These are phyloP conservation scores for Isurus oxyrinchus DNA, from an alignment of 2,113 vertebrate species.

Conservation along the genomic window DNA sequence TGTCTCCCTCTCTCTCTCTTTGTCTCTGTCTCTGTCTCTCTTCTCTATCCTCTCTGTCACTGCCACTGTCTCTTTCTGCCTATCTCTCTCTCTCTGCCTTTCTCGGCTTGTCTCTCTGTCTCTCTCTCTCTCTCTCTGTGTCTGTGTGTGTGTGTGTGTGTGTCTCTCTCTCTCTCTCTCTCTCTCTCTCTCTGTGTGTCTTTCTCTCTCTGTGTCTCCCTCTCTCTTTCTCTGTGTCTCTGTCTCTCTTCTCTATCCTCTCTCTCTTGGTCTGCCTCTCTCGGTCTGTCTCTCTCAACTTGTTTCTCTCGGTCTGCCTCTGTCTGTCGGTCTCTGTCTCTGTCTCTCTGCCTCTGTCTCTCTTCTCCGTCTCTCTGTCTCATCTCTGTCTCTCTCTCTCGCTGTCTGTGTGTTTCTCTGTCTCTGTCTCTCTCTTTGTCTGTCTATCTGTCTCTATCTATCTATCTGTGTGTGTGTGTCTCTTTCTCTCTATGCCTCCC, in stretches of 20 bases:
- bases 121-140: background rate
- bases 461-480: too few species aligned
- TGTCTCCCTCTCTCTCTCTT: background rate
- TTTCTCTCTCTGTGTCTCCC: slow-evolving; percentile 14
- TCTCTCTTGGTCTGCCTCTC: background rate
- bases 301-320: slow-evolving; percentile 39
- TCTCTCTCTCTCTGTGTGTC: slow-evolving; percentile 42
- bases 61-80: slow-evolving; percentile 40
- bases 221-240: slow-evolving; percentile 44
- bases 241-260: slow-evolving; percentile 3
- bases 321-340: slow-evolving; percentile 42
- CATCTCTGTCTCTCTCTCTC: background rate
- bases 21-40: slow-evolving; percentile 39
- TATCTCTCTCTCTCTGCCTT: background rate
- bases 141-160: too few species aligned
- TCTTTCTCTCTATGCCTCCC: background rate
- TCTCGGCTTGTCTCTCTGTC: background rate
- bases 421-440: background rate
- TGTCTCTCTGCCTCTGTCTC: slow-evolving; percentile 40
- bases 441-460: too few species aligned
- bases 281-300: background rate
- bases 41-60: slow-evolving; percentile 32
- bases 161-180: background rate
- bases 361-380: background rate
- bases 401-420: too few species aligned